Evolutionary conservation across 2,888 invertebrate species (phyloP), one percentile per base, ranked within the genome.

Genomic region (Entomobrya multifasciata): DNA sequence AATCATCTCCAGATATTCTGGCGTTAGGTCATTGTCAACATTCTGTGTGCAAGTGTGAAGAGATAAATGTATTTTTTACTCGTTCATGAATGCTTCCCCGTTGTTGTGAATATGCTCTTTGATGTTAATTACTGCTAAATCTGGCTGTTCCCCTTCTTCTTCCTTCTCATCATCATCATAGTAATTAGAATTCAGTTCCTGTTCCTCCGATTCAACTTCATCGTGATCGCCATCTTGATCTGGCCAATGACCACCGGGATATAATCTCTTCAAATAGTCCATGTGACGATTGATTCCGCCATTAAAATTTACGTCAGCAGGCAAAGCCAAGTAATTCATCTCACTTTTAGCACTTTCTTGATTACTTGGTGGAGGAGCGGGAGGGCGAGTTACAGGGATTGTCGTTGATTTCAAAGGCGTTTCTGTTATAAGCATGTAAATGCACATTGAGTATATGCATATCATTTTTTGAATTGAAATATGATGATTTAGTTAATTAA

Each of bases 261-360:
- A 78, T 17, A 76, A 0, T 41, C 49, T 27, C 55, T 74, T 88
- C 36, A 88, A 11, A 1, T 62, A n/a, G 13, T 88, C 79, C 78
- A 88, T 86, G 3, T 27, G 78, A 1, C 22, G 65, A 17, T 82
- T 65, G 0, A 88, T 78, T 5, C 88, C 88, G 10, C 86, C 86
- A 49, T 88, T 88, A 27, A 44, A 88, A 55, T 88, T 86, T 4
- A 88, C 86, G 36, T 88, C 86, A 5, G 86, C 55, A 8, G 49
- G 36, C 0, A 0, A 30, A 1, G 36, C 52, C 17, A 83, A 52
- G 47, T 82, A 80, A 17, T 70, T 80, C 17, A n/a, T 25, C 2
- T 15, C 49, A n/a, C 25, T 47, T 10, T 62, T 27, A 0, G 15
- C n/a, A n/a, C n/a, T n/a, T n/a, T n/a, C n/a, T n/a, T 3, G 55